These are phyloP conservation scores for Melanerpes aurifrons DNA, from an alignment of 2,113 vertebrate genomes.

Conservation along the genomic window DNA sequence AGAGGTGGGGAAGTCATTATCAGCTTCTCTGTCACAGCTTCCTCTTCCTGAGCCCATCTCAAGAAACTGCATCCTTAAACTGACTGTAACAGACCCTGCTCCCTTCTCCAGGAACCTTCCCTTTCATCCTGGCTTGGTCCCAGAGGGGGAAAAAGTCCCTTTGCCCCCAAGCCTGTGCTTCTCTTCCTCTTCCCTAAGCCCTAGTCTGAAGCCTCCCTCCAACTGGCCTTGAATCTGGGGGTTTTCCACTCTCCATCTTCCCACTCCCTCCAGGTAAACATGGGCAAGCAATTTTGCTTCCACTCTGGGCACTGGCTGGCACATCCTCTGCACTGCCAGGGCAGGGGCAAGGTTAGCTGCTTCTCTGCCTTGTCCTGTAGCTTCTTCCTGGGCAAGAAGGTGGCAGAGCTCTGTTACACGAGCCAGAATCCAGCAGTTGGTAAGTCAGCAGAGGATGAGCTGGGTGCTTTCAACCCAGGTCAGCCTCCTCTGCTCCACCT, in stretches of 20 bases:
- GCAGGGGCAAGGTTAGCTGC: accelerated
- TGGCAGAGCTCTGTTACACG: neutral
- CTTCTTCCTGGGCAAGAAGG: neutral
- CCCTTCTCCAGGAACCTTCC: neutral
- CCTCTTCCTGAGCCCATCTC: neutral
- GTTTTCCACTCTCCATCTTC: slow-evolving; percentile 4
- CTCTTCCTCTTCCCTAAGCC: slow-evolving; percentile 10
- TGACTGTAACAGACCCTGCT: neutral
- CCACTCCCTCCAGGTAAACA: neutral
- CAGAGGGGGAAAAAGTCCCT: neutral
- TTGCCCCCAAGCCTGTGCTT: neutral
- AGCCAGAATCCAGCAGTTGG: neutral
- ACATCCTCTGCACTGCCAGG: accelerated
- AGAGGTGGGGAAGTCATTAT: neutral
- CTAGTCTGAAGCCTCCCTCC: neutral
- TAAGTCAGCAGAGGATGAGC: too few relatives aligned
- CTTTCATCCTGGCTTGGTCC: neutral
- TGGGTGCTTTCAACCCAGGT: neutral
- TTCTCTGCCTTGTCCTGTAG: neutral
- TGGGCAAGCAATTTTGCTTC: neutral
- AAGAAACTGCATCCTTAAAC: neutral
- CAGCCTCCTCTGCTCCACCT: neutral
- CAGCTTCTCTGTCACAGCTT: neutral
- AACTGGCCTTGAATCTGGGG: neutral
- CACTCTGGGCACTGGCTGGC: neutral